Base-by-base conservation (phyloP, 2,888 invertebrate genomes). In the Drosophila recens region DNA sequence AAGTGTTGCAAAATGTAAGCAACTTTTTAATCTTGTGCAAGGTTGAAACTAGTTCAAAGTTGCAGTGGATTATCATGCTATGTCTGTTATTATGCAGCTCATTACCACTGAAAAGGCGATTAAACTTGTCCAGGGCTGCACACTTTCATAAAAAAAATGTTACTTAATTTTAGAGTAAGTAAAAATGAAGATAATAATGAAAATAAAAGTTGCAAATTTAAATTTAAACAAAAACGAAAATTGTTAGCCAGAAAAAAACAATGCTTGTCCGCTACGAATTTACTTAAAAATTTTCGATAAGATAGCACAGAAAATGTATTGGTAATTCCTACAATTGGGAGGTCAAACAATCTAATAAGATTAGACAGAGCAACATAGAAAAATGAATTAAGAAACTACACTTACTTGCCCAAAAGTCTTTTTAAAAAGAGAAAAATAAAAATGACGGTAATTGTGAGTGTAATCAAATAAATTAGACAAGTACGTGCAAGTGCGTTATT, bases 391-490 rank as follows among this genome's bases (percentile, higher is more conserved):
- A 23, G 13, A 54, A 57, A 56, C 51, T 70, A 68, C 33, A 9
- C 3, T 2, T 9, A 38, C 23, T 42, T 27, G 38, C 23, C 3
- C 23, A 40, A 11, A 49, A 56, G 4, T 45, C 10, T 34, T 45
- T 45, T n/a, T 10, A 43, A 43, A 56, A 46, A 42, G 10, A 45
- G 34, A 6, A 20, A 48, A 53, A 54, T 51, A 30, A 40, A 42
- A 45, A 62, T 57, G 45, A 64, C 38, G 34, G 75, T 72, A 82
- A 82, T 82, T 86, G 88, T 74, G 57, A 68, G 69, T 54, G 83
- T 75, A 90, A 89, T 87, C 83, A 86, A 86, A 83, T 88, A 88
- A 87, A 90, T 86, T 88, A 88, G 79, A 74, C 68, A 72, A 87
- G 81, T 77, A 90, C 83, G 87, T 77, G 83, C 78, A 87, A 85